Evolutionary conservation across 2,113 vertebrate genomes (phyloP).

Genomic region (Lepus timidus): DNA sequence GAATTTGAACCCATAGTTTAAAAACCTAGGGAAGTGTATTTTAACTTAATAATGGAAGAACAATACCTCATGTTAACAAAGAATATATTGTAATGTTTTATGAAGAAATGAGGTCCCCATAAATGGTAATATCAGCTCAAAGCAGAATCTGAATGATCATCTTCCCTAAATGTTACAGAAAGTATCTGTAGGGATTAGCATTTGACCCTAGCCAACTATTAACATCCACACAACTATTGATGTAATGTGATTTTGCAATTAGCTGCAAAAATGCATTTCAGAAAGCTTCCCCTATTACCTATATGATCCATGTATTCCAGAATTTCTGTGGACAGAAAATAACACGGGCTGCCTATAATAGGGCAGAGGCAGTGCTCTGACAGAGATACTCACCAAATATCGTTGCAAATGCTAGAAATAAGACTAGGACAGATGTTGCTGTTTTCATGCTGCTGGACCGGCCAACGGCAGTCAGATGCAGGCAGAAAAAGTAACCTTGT

Average conservation of each 20-base stretch:
- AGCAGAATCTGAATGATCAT: not conserved
- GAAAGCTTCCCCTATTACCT: not conserved
- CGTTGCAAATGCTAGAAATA: not conserved
- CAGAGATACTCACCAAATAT: conserved; percentile 50
- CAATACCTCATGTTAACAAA: not conserved
- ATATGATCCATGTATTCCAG: not conserved
- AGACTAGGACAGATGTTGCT: not conserved
- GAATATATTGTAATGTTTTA: not conserved
- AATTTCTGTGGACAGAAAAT: not conserved
- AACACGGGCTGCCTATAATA: not conserved
- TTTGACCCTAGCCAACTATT: not conserved
- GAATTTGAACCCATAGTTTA: not conserved
- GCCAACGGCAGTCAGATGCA: not conserved
- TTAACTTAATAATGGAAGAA: conserved; percentile 12
- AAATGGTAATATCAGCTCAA: not conserved
- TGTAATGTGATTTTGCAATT: not conserved
- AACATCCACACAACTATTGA: not conserved
- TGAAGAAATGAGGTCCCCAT: not conserved
- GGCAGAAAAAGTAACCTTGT: not conserved
- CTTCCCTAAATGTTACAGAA: not conserved
- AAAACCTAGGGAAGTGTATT: not conserved
- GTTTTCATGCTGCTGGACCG: conserved; percentile 23
- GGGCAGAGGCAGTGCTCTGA: not conserved
- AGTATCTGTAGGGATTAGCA: not conserved
- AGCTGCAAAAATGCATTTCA: not conserved